Conservation (phyloP, 92 coral and sea anemone species). For the Phymanthus crucifer region DNA sequence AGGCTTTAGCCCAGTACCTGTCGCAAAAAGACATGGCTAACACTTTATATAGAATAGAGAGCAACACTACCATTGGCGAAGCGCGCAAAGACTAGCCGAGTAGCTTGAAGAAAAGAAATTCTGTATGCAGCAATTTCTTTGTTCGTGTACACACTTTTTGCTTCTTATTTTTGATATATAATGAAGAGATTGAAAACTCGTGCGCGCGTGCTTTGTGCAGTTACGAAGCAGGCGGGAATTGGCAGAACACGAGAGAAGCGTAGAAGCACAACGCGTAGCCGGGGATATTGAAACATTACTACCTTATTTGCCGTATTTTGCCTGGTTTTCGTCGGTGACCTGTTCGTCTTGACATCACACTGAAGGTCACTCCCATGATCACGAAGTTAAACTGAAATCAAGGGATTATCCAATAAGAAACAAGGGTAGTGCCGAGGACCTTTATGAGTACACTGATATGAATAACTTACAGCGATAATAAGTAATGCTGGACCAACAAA, state of each 20-base stretch:
- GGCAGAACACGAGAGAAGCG: too few relatives aligned
- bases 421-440: neutral
- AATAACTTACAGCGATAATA: slow-evolving; percentile 78
- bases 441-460: neutral
- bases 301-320: slow-evolving; percentile 67
- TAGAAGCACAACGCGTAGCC: too few relatives aligned
- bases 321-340: slow-evolving; percentile 60
- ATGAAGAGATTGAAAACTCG: too few relatives aligned
- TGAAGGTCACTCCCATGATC: slow-evolving; percentile 71
- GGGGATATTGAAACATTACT: neutral
- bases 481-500: slow-evolving; percentile 94
- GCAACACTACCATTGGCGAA: too few relatives aligned
- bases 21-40: neutral
- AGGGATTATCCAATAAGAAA: neutral
- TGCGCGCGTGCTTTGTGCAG: too few relatives aligned
- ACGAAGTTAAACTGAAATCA: slow-evolving; percentile 73
- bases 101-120: too few relatives aligned
- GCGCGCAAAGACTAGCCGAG: too few relatives aligned
- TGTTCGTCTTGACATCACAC: slow-evolving; percentile 75
- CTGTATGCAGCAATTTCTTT: too few relatives aligned
- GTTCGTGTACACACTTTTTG: too few relatives aligned
- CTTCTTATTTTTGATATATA: too few relatives aligned
- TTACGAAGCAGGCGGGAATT: too few relatives aligned
- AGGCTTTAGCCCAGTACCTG: slow-evolving; percentile 93
- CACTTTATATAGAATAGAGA: neutral